Evolutionary conservation across 1,140 invertebrate genomes (phyloP).

Genomic region (Andricus grossulariae): DNA sequence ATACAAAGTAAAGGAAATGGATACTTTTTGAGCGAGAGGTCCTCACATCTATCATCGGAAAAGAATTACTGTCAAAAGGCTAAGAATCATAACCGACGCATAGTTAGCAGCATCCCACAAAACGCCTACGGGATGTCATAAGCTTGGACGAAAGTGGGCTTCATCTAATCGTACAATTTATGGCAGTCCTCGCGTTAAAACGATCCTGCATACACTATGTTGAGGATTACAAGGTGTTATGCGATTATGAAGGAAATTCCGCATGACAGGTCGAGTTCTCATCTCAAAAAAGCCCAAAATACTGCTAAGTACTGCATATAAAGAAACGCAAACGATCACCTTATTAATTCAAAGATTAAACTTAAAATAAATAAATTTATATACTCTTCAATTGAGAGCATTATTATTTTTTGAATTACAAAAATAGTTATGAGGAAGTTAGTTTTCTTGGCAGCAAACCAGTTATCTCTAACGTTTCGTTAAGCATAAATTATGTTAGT

Average conservation of each 20-base stretch:
- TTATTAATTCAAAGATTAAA: neutral
- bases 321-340: neutral
- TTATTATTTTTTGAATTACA: neutral
- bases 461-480: slow-evolving; percentile 15
- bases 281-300: neutral
- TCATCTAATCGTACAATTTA: slow-evolving; percentile 18
- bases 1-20: slow-evolving; percentile 9
- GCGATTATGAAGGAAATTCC: neutral
- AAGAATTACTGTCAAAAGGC: slow-evolving; percentile 27
- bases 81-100: slow-evolving; percentile 19
- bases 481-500: slow-evolving; percentile 27
- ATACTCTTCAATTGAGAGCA: neutral
- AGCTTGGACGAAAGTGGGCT: slow-evolving; percentile 6
- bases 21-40: neutral
- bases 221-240: slow-evolving; percentile 17
- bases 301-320: neutral
- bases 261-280: neutral
- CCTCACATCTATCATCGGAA: slow-evolving; percentile 18
- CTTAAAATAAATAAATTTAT: neutral
- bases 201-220: neutral
- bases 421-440: slow-evolving; percentile 19
- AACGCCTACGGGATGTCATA: slow-evolving; percentile 18
- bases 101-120: slow-evolving; percentile 16
- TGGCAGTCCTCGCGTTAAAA: slow-evolving; percentile 14
- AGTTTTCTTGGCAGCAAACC: slow-evolving; percentile 9